Evolutionary conservation across 2,113 vertebrate species (phyloP).

Genomic region (Pseudonaja textilis): DNA sequence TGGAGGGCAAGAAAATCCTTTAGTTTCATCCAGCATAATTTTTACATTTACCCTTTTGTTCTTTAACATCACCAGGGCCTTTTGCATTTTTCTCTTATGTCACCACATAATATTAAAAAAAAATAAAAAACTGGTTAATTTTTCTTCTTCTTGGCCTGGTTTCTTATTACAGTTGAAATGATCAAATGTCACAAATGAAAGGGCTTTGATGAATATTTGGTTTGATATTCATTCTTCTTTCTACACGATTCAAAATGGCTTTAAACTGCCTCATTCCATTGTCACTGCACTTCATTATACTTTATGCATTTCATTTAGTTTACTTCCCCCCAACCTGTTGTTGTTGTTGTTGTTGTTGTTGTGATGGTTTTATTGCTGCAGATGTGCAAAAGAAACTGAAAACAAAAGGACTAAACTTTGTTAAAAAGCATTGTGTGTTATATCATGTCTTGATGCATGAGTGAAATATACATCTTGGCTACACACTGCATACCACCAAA

Average conservation of each 20-base stretch:
- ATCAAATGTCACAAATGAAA: slow-evolving; percentile 17
- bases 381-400: background rate
- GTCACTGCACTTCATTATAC: slow-evolving; percentile 1
- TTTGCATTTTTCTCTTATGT: background rate
- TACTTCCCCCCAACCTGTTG: background rate
- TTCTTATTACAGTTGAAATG: background rate
- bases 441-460: slow-evolving; percentile 16
- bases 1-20: too few relatives aligned
- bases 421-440: slow-evolving; percentile 13
- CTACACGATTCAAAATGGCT: slow-evolving; percentile 16
- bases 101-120: background rate
- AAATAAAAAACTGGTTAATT: background rate
- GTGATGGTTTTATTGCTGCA: background rate
- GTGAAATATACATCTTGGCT: slow-evolving; percentile 17
- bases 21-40: background rate
- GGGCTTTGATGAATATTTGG: slow-evolving; percentile 3
- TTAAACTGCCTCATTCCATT: slow-evolving; percentile 13
- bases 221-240: background rate
- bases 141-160: background rate
- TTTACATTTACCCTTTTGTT: background rate
- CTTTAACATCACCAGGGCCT: background rate
- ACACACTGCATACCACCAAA: slow-evolving; percentile 11
- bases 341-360: background rate
- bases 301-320: slow-evolving; percentile 20
- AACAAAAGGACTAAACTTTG: background rate